A percentile compares a stretch with the other conserved stretches of the same genome.
Evolutionary conservation across 2,888 invertebrate species (phyloP).

Genomic region (Xestia sexstrigata): DNA sequence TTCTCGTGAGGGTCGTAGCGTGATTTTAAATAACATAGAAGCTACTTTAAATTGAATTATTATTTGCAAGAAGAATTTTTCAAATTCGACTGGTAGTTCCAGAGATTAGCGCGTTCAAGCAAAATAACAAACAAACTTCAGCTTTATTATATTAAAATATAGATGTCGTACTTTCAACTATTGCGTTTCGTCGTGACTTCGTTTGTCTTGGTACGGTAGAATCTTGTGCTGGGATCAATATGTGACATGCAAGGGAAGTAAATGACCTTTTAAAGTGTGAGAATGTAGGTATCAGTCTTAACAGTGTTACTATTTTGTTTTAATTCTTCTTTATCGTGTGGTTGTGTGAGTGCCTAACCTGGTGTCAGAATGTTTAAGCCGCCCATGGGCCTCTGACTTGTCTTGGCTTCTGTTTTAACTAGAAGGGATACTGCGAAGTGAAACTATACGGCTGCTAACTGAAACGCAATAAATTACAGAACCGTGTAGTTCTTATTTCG

Average conservation of each 20-base stretch:
- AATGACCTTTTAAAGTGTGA: constrained; percentile 2
- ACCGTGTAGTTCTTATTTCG: background rate
- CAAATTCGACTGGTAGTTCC: background rate
- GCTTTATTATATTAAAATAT: background rate
- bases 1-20: too few relatives aligned
- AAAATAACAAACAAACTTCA: background rate
- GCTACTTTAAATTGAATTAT: background rate
- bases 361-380: too few relatives aligned
- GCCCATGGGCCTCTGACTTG: too few relatives aligned
- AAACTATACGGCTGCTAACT: background rate
- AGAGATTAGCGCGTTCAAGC: background rate
- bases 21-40: background rate
- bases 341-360: too few relatives aligned
- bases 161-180: constrained; percentile 16
- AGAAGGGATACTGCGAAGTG: too few relatives aligned
- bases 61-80: background rate
- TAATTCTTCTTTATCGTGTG: too few relatives aligned
- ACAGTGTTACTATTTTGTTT: background rate
- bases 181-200: constrained; percentile 54
- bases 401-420: too few relatives aligned
- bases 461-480: background rate
- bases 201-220: constrained; percentile 22
- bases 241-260: constrained; percentile 17
- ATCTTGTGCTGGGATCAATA: constrained; percentile 44
- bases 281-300: constrained; percentile 10